Conservation (phyloP, 2,113 vertebrate species). For the Phasianus colchicus region DNA sequence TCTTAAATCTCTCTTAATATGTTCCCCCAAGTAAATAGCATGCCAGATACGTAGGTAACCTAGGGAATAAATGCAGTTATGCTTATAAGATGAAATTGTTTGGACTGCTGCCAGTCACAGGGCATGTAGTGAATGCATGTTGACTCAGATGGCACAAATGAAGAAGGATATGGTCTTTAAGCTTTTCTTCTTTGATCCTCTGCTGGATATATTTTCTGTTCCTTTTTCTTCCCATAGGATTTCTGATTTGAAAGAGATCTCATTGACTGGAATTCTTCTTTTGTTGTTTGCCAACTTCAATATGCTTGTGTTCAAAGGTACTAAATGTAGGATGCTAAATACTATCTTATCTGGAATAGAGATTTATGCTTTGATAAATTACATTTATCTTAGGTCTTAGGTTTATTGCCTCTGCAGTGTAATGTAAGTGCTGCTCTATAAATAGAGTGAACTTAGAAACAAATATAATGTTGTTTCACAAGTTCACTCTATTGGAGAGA, state of each 20-base stretch:
- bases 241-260: neutral
- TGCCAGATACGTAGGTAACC: neutral
- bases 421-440: neutral
- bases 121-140: neutral
- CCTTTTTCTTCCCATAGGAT: neutral
- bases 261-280: neutral
- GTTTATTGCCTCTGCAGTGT: neutral
- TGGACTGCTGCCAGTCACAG: neutral
- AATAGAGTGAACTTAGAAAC: neutral
- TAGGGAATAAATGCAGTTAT: neutral
- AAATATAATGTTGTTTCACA: neutral
- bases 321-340: neutral
- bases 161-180: neutral
- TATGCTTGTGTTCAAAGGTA: neutral
- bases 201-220: neutral
- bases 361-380: neutral
- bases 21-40: neutral
- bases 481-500: neutral
- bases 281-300: neutral
- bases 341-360: neutral
- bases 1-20: neutral
- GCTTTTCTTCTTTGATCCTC: neutral
- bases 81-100: neutral
- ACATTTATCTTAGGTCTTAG: neutral
- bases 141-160: neutral